Base-by-base conservation (phyloP, 1,140 invertebrate species). In the Latrodectus geometricus region DNA sequence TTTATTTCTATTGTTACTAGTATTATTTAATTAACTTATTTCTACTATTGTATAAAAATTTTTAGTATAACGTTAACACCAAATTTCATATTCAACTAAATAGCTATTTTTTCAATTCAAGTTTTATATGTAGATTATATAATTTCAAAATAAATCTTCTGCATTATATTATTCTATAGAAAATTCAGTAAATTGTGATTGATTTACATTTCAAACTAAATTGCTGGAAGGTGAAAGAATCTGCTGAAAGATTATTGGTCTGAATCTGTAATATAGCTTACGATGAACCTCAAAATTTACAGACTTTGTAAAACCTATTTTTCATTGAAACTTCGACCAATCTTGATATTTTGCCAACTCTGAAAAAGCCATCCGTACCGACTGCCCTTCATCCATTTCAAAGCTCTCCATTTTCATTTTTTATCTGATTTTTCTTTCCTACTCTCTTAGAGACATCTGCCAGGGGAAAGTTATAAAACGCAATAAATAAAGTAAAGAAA, bases 331-430 rank as follows among this genome's bases (percentile, higher is more conserved):
- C 80, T 83, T 49, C 54, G 21, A 56, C 61, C 80, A 66, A 56
- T 73, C 79, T 74, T 83, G 80, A 83, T 74, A 83, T 70, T 83
- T 83, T 83, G 80, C 80, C 80, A 83, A 83, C 70, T 74, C 80
- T 83, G 74, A 83, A 83, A 83, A 83, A 74, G 70, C 52, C 80
- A 74, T 83, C 56, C 35, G 52, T 74, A 83, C 54, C 50, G 69
- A 54, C 79, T 70, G 48, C 66, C 79, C 74, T 50, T 12, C 79
- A n/a, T 49, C 49, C 68, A 20, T 54, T 81, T 9, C 48, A 9
- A 56, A 17, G n/a, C 49, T 74, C 48, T 79, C 14, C 65, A 66
- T 23, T 68, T 68, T 79, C 48, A 21, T 15, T 68, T 79, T 78
- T 79, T 77, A 50, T 21, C 50, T 23, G 49, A 79, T 50, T 79